Conservation (phyloP, 1,140 invertebrate species). For the Adoxophyes honmai region DNA sequence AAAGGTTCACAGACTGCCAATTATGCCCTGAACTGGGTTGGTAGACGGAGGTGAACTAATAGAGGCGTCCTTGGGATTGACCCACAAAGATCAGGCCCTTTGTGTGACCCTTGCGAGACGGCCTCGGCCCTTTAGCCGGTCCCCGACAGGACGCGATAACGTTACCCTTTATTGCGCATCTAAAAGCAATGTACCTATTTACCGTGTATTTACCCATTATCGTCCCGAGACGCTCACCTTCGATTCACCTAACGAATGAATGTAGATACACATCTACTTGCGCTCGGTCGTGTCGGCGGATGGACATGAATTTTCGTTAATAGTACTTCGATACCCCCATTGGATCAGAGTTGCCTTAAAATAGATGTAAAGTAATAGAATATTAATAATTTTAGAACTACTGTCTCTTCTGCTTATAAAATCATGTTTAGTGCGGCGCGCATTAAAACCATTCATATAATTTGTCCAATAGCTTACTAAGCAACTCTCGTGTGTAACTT, state of each 20-base stretch:
- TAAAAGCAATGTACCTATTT: background rate
- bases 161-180: conserved; percentile 30
- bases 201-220: background rate
- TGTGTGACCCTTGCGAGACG: conserved; percentile 51
- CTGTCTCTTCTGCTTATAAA: no score
- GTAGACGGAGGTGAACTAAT: conserved; percentile 17
- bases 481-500: no score
- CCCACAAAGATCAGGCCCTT: conserved; percentile 45
- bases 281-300: background rate
- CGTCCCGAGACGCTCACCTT: background rate
- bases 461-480: no score
- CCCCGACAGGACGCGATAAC: conserved; percentile 37
- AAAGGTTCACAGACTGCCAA: background rate
- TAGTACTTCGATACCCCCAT: background rate
- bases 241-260: background rate
- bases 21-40: background rate
- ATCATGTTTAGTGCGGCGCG: no score
- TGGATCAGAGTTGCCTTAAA: background rate
- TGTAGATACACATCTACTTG: background rate
- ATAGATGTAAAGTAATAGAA: no score
- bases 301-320: background rate
- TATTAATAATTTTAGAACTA: no score
- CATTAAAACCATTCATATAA: no score
- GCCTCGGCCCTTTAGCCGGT: conserved; percentile 34
- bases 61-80: conserved; percentile 51